Evolutionary conservation across 92 coral and sea anemone genomes (phyloP), one percentile per base, ranked within the genome.

Genomic region (Metridium senile): DNA sequence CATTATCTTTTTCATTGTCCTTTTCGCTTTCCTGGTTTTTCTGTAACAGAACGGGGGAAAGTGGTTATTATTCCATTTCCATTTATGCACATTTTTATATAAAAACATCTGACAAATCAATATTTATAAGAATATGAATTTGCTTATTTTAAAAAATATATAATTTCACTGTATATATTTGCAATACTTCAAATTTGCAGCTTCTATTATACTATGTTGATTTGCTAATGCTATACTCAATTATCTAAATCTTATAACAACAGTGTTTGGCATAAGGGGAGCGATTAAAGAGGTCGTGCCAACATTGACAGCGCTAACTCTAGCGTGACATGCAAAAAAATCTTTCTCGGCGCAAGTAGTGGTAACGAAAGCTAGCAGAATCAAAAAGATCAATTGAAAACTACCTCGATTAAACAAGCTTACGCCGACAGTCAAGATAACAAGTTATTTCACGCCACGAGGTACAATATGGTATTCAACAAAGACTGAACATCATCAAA

Each of bases 361-460:
- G 49, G 49, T 39, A 39, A 39, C 49, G 49, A 4, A 39, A 39
- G 8, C 8, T 39, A 39, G 13, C 6, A 39, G 49, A 39, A 39
- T 13, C 13, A 4, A 6, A 39, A 39, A 39, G 49, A 39, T 13
- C n/a, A n/a, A n/a, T n/a, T n/a, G 49, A 39, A 6, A 39, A 39
- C 13, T 13, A 4, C 49, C 6, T 39, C 49, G 49, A 39, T 39
- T 13, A 39, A 39, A 39, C 6, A 39, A 39, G 49, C 49, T 39
- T 39, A 13, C 49, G 13, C 13, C 6, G 6, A 39, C 6, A 39
- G 6, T 4, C 49, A 54, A 21, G 31, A 19, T 72, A 54, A 72
- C 46, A 22, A 61, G 9, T 33, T 27, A 73, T 31, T 27, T 62
- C 32, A 21, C 11, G 39, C 78, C 78, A 73, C 68, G 78, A 73